Percentiles rank a stretch among this genome's conserved stretches.
Evolutionary conservation across 2,797 vertebrate species (phyloP).

Genomic region (Propithecus deckenii): DNA sequence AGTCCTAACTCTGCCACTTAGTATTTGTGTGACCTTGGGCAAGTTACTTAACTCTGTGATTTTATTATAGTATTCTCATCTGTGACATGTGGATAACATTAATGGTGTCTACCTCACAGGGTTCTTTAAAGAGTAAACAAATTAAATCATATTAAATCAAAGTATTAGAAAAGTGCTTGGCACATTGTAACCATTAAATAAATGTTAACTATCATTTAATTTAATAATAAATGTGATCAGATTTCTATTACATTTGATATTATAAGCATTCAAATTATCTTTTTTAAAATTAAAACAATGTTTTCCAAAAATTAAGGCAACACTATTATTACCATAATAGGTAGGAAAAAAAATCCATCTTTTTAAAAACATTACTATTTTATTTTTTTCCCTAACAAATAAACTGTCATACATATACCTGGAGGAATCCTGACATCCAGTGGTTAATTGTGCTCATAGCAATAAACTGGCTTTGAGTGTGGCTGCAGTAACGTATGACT

Average conservation of each 20-base stretch:
- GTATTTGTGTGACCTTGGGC: background rate
- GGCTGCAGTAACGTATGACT: background rate
- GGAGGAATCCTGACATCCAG: conserved; percentile 71
- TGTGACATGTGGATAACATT: background rate
- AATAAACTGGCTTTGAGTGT: background rate
- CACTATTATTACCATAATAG: background rate
- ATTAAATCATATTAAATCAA: background rate
- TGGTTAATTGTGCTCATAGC: conserved; percentile 54
- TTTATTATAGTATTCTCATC: background rate
- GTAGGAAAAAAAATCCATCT: background rate
- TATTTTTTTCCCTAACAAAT: background rate
- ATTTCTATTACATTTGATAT: background rate
- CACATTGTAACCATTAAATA: background rate
- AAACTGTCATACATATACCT: background rate
- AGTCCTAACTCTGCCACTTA: background rate
- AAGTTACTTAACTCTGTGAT: background rate
- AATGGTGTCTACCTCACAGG: background rate
- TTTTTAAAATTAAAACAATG: background rate
- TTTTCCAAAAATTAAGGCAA: conserved; percentile 8
- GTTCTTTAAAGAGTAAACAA: background rate
- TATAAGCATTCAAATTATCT: background rate
- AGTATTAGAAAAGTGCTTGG: background rate
- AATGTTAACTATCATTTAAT: background rate
- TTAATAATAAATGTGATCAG: background rate
- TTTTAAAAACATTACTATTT: background rate